phyloP scores from a whole-genome alignment of 2,113 vertebrate genomes.

The Dasyprocta punctata region DNA sequence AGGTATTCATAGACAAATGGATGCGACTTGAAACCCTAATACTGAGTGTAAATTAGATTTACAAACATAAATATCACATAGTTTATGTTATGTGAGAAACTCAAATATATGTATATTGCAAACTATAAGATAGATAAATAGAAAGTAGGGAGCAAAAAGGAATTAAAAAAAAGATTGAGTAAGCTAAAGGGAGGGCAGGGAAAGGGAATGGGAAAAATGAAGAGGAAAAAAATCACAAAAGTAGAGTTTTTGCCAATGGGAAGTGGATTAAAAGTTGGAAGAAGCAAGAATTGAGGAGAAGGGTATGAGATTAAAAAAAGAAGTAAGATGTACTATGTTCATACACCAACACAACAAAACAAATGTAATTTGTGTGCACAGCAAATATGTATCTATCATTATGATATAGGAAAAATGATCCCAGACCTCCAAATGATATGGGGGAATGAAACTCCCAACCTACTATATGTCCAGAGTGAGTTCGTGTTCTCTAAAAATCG shows the following conservation, averaged over 20 bases:
- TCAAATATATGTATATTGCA: neutral
- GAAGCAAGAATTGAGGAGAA: neutral
- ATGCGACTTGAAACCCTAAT: no score
- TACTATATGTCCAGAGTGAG: no score
- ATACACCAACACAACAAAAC: neutral
- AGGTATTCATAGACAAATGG: no score
- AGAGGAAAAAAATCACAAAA: neutral
- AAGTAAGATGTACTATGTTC: neutral
- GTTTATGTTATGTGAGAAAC: neutral
- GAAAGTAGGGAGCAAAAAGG: neutral
- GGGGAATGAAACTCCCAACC: no score
- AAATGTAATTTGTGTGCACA: neutral
- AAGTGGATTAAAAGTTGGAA: neutral
- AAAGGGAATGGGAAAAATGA: neutral
- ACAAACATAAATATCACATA: no score
- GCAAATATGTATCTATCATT: neutral
- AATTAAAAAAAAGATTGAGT: neutral
- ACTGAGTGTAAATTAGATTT: no score
- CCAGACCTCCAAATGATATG: no score
- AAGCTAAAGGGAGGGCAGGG: neutral
- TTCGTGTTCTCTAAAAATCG: no score
- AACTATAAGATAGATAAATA: neutral
- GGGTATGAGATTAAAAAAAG: neutral
- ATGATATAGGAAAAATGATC: no score
- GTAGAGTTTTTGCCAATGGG: neutral